Percentiles rank a stretch among this genome's conserved stretches.
These are phyloP conservation scores for Scolopax rusticola DNA, from an alignment of 2,797 vertebrate species.

Conservation along the genomic window DNA sequence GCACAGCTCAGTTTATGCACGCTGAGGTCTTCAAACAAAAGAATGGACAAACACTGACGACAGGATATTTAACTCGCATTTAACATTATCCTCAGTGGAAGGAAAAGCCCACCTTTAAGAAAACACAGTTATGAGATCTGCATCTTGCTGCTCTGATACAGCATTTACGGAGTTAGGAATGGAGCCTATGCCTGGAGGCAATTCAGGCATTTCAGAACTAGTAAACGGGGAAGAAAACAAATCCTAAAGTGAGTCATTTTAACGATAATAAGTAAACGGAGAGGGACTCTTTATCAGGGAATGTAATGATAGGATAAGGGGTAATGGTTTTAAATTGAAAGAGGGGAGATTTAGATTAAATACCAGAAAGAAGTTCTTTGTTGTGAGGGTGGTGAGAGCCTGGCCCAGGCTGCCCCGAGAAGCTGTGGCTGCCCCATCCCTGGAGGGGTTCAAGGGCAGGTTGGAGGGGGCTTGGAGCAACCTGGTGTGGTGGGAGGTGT, in stretches of 20 bases:
- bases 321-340: no score
- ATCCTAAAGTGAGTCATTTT: background rate
- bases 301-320: no score
- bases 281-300: no score
- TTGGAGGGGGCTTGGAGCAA: no score
- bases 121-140: background rate
- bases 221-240: background rate
- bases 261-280: no score
- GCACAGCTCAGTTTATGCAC: background rate
- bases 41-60: background rate
- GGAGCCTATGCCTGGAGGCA: fast-evolving
- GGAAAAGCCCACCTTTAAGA: background rate
- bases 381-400: no score
- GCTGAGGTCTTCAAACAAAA: background rate
- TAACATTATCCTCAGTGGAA: background rate
- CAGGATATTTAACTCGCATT: background rate
- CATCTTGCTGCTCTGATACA: fast-evolving
- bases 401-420: no score
- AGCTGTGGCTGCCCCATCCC: no score
- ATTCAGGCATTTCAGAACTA: background rate
- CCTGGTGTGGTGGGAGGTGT: no score
- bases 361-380: no score
- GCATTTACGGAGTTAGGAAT: background rate
- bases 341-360: no score
- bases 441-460: no score